Evolutionary conservation across 2,113 vertebrate species (phyloP).

Genomic region (Mustela lutreola): DNA sequence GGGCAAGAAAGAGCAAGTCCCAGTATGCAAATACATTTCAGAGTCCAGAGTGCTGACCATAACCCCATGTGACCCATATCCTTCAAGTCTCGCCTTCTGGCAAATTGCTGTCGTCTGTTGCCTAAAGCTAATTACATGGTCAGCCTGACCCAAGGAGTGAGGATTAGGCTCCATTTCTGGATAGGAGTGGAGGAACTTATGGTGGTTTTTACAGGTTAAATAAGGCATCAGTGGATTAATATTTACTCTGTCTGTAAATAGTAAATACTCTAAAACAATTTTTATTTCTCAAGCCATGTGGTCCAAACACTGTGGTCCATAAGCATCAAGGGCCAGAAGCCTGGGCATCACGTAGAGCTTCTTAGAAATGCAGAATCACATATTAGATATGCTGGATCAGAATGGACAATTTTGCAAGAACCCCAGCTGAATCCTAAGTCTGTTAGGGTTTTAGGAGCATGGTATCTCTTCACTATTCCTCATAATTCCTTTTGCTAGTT

Average conservation of each 20-base stretch:
- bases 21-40: neutral
- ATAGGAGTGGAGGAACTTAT: neutral
- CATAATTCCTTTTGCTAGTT: slow-evolving; percentile 61
- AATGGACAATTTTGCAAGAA: slow-evolving; percentile 47
- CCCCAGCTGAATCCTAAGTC: slow-evolving; percentile 9
- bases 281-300: slow-evolving; percentile 29
- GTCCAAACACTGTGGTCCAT: neutral
- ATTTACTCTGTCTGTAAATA: neutral
- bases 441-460: slow-evolving; percentile 15
- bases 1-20: neutral
- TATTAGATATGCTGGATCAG: neutral
- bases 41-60: neutral
- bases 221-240: neutral
- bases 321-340: neutral
- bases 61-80: neutral
- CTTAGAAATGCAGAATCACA: neutral
- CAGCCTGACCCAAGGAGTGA: neutral
- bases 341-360: neutral
- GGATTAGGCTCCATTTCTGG: neutral
- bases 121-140: neutral
- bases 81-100: neutral
- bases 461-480: slow-evolving; percentile 40
- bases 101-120: neutral
- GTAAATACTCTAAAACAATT: neutral
- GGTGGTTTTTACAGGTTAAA: neutral